phyloP scores from a whole-genome alignment of 1,140 invertebrate species.

The Proctacanthus coquilletti region DNA sequence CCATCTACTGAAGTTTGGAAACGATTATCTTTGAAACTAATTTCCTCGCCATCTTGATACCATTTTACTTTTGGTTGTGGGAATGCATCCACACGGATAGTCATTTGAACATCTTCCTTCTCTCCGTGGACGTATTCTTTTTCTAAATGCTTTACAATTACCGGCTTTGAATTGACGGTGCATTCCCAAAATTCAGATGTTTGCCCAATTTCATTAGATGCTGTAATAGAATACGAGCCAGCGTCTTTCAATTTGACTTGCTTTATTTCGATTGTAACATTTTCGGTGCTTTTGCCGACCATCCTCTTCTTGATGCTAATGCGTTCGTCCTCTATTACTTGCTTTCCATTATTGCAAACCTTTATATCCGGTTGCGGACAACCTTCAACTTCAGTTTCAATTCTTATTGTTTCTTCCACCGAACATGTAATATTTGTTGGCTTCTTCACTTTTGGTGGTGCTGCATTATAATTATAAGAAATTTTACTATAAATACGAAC shows the following conservation, averaged over 20 bases:
- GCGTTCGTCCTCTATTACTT: slow-evolving; percentile 49
- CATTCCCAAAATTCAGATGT: slow-evolving; percentile 73
- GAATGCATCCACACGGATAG: slow-evolving; percentile 66
- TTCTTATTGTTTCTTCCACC: slow-evolving; percentile 48
- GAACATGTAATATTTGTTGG: slow-evolving; percentile 55
- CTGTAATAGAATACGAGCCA: slow-evolving; percentile 85
- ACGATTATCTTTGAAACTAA: slow-evolving; percentile 48
- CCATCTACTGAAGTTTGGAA: slow-evolving; percentile 49
- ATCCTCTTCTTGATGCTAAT: slow-evolving; percentile 50
- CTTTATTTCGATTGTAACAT: slow-evolving; percentile 62
- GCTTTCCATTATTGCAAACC: slow-evolving; percentile 75
- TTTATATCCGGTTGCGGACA: slow-evolving; percentile 62
- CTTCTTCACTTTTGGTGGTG: slow-evolving; percentile 67
- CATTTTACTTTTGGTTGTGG: slow-evolving; percentile 69
- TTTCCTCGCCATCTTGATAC: slow-evolving; percentile 56
- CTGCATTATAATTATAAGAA: slow-evolving; percentile 13
- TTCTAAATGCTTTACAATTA: slow-evolving; percentile 51
- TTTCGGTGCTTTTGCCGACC: slow-evolving; percentile 31
- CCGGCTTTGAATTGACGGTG: slow-evolving; percentile 60
- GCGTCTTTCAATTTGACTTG: slow-evolving; percentile 69
- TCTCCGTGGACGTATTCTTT: slow-evolving; percentile 53
- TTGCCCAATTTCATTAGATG: slow-evolving; percentile 77
- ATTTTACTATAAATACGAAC: neutral
- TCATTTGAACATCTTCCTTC: slow-evolving; percentile 62
- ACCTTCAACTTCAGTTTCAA: slow-evolving; percentile 69